Base-by-base conservation (phyloP, 2,888 invertebrate genomes). In the Idaea dimidiata region DNA sequence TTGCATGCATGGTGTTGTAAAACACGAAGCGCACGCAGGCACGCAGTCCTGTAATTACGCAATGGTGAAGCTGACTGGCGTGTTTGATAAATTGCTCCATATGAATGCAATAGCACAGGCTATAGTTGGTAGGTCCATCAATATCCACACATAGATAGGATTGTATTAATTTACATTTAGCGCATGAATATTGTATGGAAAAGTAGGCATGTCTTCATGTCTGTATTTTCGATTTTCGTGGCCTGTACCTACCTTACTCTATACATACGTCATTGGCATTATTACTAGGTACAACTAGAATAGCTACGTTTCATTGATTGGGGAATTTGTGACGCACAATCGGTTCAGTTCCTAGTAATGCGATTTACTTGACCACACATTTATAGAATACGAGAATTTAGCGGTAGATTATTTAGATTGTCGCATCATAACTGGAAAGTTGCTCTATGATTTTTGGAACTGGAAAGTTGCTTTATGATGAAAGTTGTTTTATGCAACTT, bases 1-100 rank as follows among this genome's bases (percentile, higher is more conserved):
- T 43, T 8, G 43, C 43, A 43, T 8, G 43, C 43, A 43, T 43
- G 43, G 43, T 14, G 43, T 43, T 43, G 16, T 56, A 17, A 77
- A 55, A 60, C 65, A 61, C n/a, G 57, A 14, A 43, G 8, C 43
- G 43, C 43, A 43, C 43, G 43, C 43, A 43, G 43, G 7, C 14
- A 43, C 43, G 43, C 43, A 43, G 43, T 1, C 14, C 3, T 43
- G 43, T 43, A 43, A 43, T 43, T 43, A 43, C 43, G 43, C 43
- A 43, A 43, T 43, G 43, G 43, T 8, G 43, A 43, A 43, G 43
- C 43, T 43, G 14, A 43, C 43, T 43, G 14, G 43, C 43, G 43
- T 43, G 43, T 43, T 43, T 10, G 14, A 6, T 43, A 43, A 43
- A 43, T 43, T 43, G 43, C 0, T 24, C 1, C 24, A 24, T 43